Base-by-base conservation (phyloP, 1,140 invertebrate species). In the Lordiphosa mommai region DNA sequence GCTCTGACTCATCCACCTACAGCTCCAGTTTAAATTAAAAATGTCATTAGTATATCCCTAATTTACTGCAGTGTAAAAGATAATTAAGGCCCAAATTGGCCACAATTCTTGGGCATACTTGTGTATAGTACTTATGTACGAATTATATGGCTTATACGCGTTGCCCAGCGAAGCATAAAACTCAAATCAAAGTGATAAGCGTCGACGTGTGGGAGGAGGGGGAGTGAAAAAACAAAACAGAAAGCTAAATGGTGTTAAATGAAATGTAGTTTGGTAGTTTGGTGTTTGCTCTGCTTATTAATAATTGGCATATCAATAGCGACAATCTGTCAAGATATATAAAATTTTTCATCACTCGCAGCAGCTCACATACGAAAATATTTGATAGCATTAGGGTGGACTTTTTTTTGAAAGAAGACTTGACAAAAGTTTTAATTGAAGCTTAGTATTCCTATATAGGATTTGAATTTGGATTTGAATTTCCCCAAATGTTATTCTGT, bases 221-320 rank as follows among this genome's bases (percentile, higher is more conserved):
- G 23, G 23, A 1, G 1, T 4, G 0, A 27, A 6, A 27, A 27
- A 27, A 27, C 23, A 27, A 20, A 41, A 23, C 46, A 50, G 46
- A 73, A 56, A 59, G 71, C 60, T 52, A 74, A 74, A 70, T 16
- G 72, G 12, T 65, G 72, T 74, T 55, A 53, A 74, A 51, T 64
- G 61, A 40, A 59, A 38, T 61, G 41, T 20, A 27, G 23, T 27
- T 27, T 7, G 2, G 41, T 20, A 27, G 23, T 27, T 27, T 7
- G 2, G 6, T 27, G 6, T 27, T 50, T 36, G 27, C 29, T 27
- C n/a, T 38, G 4, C 16, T 29, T 32, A 12, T 6, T 10, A 47
- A 36, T 34, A 49, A 68, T 34, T 47, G n/a, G 4, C 7, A 7
- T 43, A 59, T 65, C 65, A 27, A 8, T 4, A 2, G 3, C n/a